Base-by-base conservation (phyloP, 2,113 vertebrate genomes). In the Cyrtonyx montezumae region DNA sequence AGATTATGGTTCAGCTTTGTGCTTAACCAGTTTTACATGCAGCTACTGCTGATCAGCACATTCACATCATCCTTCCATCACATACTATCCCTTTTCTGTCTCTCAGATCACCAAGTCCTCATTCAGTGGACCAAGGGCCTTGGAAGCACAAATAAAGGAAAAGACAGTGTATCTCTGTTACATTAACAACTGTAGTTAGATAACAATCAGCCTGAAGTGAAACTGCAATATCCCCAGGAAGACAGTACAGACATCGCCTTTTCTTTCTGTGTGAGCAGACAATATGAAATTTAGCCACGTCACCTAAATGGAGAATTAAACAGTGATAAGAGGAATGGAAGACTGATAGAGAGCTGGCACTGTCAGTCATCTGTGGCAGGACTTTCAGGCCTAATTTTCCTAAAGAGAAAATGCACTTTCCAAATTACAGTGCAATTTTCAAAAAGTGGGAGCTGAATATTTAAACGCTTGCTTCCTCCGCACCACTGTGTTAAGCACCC, bases 391-490 rank as follows among this genome's bases (percentile, higher is more conserved):
- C 94, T 90, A 91, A 95, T 97, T 96, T 96, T 95, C 88, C 90
- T 95, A 92, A 53, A 96, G 84, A 91, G 89, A 96, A 91, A 97
- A 95, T 93, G 96, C 90, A 88, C 96, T 97, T 97, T 97, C 77
- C 82, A 97, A 96, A 96, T 94, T 96, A 93, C 94, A 96, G 88
- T 90, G 91, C 93, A 96, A 94, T 96, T 95, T 96, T 97, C 94
- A 95, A 95, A 97, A 96, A 96, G 90, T 95, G 77, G 88, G 89
- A 94, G 78, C 69, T 92, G 93, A 93, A 93, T 96, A 93, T 96
- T 96, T 96, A 97, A 96, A 96, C 75, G 84, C 81, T 84, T 84
- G 75, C 80, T 95, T 93, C 95, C 89, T 92, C 88, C 0, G 22
- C 45, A 78, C 71, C 87, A 87, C 81, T 34, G 82, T 94, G 70